Evolutionary conservation across 2,797 vertebrate genomes (phyloP), one percentile per base, ranked within the genome.

Genomic region (Neostethus bicornis): DNA sequence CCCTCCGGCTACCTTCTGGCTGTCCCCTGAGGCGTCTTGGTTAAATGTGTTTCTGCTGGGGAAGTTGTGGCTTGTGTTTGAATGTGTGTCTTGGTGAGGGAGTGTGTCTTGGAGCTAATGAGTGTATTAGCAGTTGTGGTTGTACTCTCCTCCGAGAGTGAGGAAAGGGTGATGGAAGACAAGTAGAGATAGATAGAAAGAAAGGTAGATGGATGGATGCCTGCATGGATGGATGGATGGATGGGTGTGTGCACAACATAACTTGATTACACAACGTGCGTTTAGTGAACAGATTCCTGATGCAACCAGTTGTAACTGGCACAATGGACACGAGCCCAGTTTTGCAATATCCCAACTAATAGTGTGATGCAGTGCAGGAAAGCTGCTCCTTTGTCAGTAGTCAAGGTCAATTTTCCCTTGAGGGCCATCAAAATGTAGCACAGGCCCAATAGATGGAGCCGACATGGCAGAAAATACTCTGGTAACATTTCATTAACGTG

Each of bases 1-100:
- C 73, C 85, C 79, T 61, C 69, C 38, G 77, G 85, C 83, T 79
- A 79, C 70, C 84, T 81, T 60, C 74, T 55, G 76, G 82, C 85
- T 77, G 79, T 87, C 82, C 84, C 84, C 77, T 17, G 79, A 83
- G 87, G 87, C 82, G 14, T 66, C 75, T 76, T 73, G 79, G 75
- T 72, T 80, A 84, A 81, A 85, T 74, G 72, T 75, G 77, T 66
- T 70, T 85, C 76, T 79, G 75, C 66, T 66, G 78, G 77, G 82
- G 84, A 68, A 73, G 81, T 71, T 74, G 74, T 69, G 63, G 76
- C 75, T 77, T 85, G 82, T 86, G 68, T 77, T 60, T 75, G 41
- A 48, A 43, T 68, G 45, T 61, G 61, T 60, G 26, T 53, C 17
- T 55, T 13, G 72, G 44, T 39, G 45, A 14, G 49, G 14, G 39